Evolutionary conservation across 2,888 invertebrate species (phyloP).

Genomic region (Petrophora chlorosata): DNA sequence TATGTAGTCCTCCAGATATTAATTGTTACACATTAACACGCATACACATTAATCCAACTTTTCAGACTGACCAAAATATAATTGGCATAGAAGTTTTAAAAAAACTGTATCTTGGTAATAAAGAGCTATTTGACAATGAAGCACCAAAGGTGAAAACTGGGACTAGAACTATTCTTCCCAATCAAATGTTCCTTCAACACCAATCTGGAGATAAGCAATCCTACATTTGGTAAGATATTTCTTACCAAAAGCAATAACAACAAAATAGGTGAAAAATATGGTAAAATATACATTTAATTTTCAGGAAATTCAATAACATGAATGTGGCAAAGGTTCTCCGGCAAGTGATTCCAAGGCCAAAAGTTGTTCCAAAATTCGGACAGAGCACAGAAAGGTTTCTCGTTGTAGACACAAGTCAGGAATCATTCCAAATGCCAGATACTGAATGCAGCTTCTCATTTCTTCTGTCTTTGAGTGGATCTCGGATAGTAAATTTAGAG

Average conservation of each 20-base stretch:
- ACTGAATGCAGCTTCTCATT: slow-evolving; percentile 93
- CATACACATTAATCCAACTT: too few species aligned
- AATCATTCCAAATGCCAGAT: slow-evolving; percentile 88
- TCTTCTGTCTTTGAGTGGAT: slow-evolving; percentile 88
- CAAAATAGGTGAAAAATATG: neutral
- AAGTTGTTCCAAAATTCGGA: slow-evolving; percentile 88
- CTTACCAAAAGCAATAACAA: neutral
- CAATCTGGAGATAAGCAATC: slow-evolving; percentile 46
- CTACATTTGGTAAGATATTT: slow-evolving; percentile 61
- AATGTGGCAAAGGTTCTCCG: slow-evolving; percentile 88
- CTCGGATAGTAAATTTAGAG: slow-evolving; percentile 87
- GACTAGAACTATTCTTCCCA: slow-evolving; percentile 63
- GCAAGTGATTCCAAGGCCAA: slow-evolving; percentile 88
- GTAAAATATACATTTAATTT: slow-evolving; percentile 32
- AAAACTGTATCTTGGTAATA: slow-evolving; percentile 84
- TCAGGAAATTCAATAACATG: slow-evolving; percentile 91
- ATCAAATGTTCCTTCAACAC: slow-evolving; percentile 61
- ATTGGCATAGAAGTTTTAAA: slow-evolving; percentile 82
- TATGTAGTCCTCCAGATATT: too few species aligned
- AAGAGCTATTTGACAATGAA: slow-evolving; percentile 85
- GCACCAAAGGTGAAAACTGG: slow-evolving; percentile 82
- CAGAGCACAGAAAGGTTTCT: slow-evolving; percentile 91
- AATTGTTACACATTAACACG: too few species aligned
- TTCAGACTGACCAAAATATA: slow-evolving; percentile 83
- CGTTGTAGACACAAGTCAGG: slow-evolving; percentile 88